Conservation (phyloP, 2,113 vertebrate genomes). For the Desmodus rotundus region DNA sequence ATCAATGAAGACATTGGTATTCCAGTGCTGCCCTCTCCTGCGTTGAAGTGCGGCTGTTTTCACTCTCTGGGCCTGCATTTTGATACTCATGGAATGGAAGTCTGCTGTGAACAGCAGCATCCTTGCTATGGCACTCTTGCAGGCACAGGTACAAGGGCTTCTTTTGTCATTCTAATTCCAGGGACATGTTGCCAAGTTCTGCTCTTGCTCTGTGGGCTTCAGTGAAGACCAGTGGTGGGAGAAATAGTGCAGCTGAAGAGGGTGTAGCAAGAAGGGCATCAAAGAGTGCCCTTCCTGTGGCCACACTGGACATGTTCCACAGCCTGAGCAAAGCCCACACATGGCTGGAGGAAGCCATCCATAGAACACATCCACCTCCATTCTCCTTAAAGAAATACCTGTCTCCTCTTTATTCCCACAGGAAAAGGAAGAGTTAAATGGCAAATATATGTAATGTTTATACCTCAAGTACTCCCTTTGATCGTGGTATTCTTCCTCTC, state of each 20-base stretch:
- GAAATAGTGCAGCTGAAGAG: not conserved
- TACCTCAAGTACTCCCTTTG: not conserved
- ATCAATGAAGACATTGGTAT: conserved; percentile 59
- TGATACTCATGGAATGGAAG: not conserved
- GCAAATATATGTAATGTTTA: not conserved
- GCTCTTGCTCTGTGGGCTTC: not conserved
- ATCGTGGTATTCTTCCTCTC: not conserved
- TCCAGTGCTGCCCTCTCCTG: conserved; percentile 21
- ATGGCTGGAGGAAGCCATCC: not conserved
- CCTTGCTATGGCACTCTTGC: not conserved
- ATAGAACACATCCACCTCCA: not conserved
- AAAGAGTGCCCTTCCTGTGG: not conserved
- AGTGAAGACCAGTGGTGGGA: not conserved
- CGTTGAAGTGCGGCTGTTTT: not conserved
- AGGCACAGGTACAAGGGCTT: not conserved
- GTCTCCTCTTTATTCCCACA: not conserved
- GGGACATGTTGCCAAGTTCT: not conserved
- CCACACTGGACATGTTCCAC: not conserved
- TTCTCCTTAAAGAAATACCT: not conserved
- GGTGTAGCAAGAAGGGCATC: not conserved
- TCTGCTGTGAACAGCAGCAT: rapidly evolving
- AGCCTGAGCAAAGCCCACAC: rapidly evolving
- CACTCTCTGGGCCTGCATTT: not conserved
- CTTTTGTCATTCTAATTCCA: not conserved
- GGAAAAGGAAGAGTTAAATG: not conserved